A percentile compares a stretch with the other conserved stretches of the same genome.
phyloP scores from a whole-genome alignment of 2,113 vertebrate species.

The Passer montanus region DNA sequence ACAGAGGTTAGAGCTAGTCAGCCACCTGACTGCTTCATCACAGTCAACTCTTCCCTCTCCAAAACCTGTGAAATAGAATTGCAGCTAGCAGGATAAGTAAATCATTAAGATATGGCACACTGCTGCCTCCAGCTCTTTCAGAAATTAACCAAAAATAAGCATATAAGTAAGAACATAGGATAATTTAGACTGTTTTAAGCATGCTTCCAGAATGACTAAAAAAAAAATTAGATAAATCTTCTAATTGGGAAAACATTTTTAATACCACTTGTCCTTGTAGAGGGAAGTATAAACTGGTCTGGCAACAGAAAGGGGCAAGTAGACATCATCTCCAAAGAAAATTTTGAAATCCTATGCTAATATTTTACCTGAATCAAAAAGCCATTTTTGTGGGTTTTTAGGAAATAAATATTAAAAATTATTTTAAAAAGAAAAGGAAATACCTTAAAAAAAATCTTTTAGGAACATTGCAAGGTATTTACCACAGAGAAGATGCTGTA shows the following conservation, averaged over 20 bases:
- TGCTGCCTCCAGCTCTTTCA: neutral
- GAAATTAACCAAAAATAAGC: neutral
- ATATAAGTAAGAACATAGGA: neutral
- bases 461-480: neutral
- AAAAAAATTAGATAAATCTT: neutral
- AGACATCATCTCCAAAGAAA: neutral
- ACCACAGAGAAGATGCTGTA: neutral
- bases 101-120: neutral
- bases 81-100: neutral
- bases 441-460: neutral
- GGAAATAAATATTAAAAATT: neutral
- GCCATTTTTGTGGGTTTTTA: neutral
- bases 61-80: conserved; percentile 11
- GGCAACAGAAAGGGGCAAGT: neutral
- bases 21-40: conserved; percentile 73
- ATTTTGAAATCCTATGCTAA: neutral
- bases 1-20: conserved; percentile 78
- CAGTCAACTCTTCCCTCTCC: conserved; percentile 51
- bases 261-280: no score
- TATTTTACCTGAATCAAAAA: neutral
- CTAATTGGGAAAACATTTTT: neutral
- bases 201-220: neutral
- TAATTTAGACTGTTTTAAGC: no score
- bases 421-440: neutral
- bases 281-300: neutral